Evolutionary conservation across 1,140 invertebrate species (phyloP).

Genomic region (Orchestia grillus): DNA sequence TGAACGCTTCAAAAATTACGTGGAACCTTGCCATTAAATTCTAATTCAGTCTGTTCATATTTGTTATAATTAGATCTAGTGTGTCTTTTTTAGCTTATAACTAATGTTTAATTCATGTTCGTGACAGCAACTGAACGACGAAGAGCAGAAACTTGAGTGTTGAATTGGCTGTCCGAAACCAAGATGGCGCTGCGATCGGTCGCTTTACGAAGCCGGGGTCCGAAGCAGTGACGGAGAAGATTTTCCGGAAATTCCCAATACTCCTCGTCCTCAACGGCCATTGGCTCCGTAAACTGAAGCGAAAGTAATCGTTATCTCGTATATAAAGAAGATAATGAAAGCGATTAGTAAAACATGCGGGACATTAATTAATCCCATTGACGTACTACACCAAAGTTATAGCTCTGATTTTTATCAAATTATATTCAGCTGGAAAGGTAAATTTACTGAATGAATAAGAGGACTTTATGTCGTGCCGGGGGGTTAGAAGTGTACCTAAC

Average conservation of each 20-base stretch:
- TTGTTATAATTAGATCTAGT: not conserved
- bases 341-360: not conserved
- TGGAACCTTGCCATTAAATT: not conserved
- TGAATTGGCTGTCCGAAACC: not conserved
- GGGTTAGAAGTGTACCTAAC: too few relatives aligned
- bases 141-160: not conserved
- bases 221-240: not conserved
- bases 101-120: not conserved
- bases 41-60: not conserved
- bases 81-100: not conserved
- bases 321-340: not conserved
- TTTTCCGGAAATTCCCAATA: constrained; percentile 15
- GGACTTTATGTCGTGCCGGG: not conserved
- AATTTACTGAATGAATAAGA: not conserved
- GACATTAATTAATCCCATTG: not conserved
- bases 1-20: not conserved
- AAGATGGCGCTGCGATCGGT: not conserved
- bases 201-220: not conserved
- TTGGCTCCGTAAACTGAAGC: not conserved
- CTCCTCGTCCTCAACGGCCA: constrained; percentile 23
- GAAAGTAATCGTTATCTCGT: not conserved
- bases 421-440: not conserved
- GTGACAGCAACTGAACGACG: not conserved
- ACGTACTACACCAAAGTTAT: not conserved
- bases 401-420: not conserved